phyloP scores from a whole-genome alignment of 2,888 invertebrate species.

The Meta bourneti region DNA sequence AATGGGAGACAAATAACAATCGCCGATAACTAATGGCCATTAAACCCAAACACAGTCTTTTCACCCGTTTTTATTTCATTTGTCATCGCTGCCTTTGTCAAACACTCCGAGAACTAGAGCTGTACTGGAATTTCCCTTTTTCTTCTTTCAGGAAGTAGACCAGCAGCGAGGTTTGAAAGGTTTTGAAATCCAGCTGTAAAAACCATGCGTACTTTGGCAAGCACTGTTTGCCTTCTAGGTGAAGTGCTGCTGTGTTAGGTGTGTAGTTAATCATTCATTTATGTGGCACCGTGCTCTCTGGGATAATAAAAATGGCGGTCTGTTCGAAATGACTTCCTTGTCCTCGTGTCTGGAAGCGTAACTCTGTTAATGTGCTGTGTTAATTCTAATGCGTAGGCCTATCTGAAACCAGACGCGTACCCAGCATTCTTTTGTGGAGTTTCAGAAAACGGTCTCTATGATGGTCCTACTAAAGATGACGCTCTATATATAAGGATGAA shows the following conservation, averaged over 20 bases:
- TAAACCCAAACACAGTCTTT: slow-evolving; percentile 44
- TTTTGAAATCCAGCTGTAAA: slow-evolving; percentile 62
- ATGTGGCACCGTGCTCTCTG: background rate
- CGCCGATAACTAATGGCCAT: slow-evolving; percentile 46
- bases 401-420: no score
- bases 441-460: no score
- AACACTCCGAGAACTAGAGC: background rate
- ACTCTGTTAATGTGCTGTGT: no score
- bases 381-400: no score
- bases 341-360: no score
- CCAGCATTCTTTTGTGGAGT: no score
- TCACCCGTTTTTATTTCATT: slow-evolving; percentile 1
- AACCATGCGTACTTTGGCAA: slow-evolving; percentile 16
- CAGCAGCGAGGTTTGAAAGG: slow-evolving; percentile 42
- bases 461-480: no score
- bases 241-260: slow-evolving; percentile 15
- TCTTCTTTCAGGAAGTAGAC: slow-evolving; percentile 42
- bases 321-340: no score
- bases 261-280: slow-evolving; percentile 40
- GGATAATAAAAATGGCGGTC: no score
- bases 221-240: slow-evolving; percentile 26
- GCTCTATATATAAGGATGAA: no score
- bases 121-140: slow-evolving; percentile 13
- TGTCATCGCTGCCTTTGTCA: slow-evolving; percentile 34
- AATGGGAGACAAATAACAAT: background rate